These are phyloP conservation scores for Alentia gelatinosa DNA, from an alignment of 2,888 invertebrate genomes.

Conservation along the genomic window DNA sequence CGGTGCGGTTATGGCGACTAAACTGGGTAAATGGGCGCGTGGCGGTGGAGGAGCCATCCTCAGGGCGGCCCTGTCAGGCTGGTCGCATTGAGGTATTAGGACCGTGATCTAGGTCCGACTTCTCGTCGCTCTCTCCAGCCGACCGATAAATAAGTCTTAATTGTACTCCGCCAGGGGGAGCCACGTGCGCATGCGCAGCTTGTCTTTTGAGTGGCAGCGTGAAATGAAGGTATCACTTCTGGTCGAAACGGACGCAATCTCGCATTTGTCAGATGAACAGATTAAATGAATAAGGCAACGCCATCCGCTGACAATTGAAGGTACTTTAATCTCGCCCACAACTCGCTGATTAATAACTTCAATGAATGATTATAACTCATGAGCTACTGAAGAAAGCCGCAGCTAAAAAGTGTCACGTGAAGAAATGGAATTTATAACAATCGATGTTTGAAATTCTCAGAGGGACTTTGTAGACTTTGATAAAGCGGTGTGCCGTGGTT, in stretches of 20 bases:
- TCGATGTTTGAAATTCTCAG: not conserved
- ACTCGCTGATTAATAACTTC: not conserved
- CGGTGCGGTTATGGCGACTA: not conserved
- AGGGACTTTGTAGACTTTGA: not conserved
- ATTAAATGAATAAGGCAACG: not conserved
- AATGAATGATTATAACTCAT: not conserved
- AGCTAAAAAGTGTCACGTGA: not conserved
- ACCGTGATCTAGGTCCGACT: not conserved
- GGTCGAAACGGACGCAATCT: not conserved
- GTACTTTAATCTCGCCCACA: not conserved
- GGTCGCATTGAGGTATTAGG: not conserved
- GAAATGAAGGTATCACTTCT: conserved; percentile 16
- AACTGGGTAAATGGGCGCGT: not conserved
- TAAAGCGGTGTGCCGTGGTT: not conserved
- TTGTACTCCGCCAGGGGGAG: not conserved
- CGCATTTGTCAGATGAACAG: not conserved
- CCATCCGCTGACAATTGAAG: not conserved
- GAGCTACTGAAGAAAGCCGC: not conserved
- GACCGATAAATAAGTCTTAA: not conserved
- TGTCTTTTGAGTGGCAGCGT: conserved; percentile 10
- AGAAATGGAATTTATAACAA: not conserved
- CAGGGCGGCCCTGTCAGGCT: not conserved
- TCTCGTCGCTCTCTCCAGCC: not conserved
- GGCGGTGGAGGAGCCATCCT: not conserved
- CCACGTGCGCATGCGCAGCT: not conserved